Evolutionary conservation across 2,888 invertebrate genomes (phyloP).

Genomic region (Timandra comae): DNA sequence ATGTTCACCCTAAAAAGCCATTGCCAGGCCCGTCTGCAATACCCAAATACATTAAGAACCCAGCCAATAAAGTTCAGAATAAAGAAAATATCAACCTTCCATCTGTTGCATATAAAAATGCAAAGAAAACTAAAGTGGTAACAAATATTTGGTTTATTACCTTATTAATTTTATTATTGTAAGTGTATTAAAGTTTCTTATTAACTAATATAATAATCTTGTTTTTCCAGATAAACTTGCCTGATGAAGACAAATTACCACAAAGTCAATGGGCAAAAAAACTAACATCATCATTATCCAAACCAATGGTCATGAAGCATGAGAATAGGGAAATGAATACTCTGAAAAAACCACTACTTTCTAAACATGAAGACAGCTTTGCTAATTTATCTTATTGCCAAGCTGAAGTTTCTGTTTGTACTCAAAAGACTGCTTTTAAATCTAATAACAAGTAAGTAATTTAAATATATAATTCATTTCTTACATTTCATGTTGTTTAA

Average conservation of each 20-base stretch:
- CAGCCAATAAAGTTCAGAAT: conserved; percentile 23
- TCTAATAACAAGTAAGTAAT: too few relatives aligned
- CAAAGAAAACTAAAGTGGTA: conserved; percentile 55
- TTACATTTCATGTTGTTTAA: too few relatives aligned
- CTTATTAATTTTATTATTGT: too few relatives aligned
- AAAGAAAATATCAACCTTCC: conserved; percentile 52
- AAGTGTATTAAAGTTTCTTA: too few relatives aligned
- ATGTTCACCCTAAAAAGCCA: conserved; percentile 49
- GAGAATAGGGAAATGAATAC: conserved; percentile 37
- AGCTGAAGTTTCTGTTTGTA: conserved; percentile 56
- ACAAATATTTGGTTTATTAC: conserved; percentile 17
- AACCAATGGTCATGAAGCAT: conserved; percentile 50
- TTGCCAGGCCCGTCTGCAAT: conserved; percentile 41
- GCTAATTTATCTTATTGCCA: conserved; percentile 46
- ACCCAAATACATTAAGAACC: conserved; percentile 37
- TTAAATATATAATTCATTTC: too few relatives aligned
- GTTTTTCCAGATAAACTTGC: conserved; percentile 40
- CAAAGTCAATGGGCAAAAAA: conserved; percentile 44
- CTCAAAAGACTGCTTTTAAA: conserved; percentile 45
- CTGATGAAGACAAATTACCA: conserved; percentile 43
- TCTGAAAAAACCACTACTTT: conserved; percentile 26
- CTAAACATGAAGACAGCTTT: conserved; percentile 47
- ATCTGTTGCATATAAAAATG: conserved; percentile 48
- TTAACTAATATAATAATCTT: too few relatives aligned
- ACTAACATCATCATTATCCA: conserved; percentile 36